Percentiles rank a stretch among this genome's conserved stretches.
Conservation (phyloP, 2,113 vertebrate genomes). For the Loxodonta africana region DNA sequence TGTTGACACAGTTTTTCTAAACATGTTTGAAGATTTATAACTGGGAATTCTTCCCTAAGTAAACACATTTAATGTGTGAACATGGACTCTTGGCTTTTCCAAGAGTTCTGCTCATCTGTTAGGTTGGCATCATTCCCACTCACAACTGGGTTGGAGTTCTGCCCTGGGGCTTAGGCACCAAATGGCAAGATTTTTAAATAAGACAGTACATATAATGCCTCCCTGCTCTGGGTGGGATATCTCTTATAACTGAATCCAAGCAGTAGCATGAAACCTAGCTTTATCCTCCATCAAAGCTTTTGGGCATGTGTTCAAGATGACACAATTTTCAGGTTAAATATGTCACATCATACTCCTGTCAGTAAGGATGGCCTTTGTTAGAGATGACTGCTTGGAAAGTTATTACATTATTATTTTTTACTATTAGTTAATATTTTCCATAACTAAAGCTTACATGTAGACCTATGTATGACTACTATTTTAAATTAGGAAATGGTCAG, state of each 20-base stretch:
- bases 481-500: not conserved
- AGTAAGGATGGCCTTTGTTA: not conserved
- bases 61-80: constrained; percentile 79
- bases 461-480: fast-evolving
- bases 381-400: not conserved
- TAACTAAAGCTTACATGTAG: not conserved
- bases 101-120: constrained; percentile 79
- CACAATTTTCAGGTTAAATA: not conserved
- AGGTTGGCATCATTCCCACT: constrained; percentile 77
- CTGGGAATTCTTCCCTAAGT: constrained; percentile 80
- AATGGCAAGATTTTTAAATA: constrained; percentile 72
- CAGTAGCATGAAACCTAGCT: not conserved
- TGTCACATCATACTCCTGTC: not conserved
- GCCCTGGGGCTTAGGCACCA: constrained; percentile 63
- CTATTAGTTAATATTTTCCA: not conserved
- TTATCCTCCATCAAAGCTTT: not conserved
- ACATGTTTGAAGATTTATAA: constrained; percentile 78
- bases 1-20: constrained; percentile 53
- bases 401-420: not conserved
- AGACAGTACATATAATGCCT: constrained; percentile 28
- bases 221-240: not conserved
- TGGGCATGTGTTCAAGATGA: constrained; percentile 8
- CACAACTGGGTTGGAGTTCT: constrained; percentile 73
- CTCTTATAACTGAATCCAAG: not conserved
- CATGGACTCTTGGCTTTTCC: constrained; percentile 68